These are phyloP conservation scores for Trididemnum nubilum DNA, from an alignment of 23 tunicate genomes.

Conservation along the genomic window DNA sequence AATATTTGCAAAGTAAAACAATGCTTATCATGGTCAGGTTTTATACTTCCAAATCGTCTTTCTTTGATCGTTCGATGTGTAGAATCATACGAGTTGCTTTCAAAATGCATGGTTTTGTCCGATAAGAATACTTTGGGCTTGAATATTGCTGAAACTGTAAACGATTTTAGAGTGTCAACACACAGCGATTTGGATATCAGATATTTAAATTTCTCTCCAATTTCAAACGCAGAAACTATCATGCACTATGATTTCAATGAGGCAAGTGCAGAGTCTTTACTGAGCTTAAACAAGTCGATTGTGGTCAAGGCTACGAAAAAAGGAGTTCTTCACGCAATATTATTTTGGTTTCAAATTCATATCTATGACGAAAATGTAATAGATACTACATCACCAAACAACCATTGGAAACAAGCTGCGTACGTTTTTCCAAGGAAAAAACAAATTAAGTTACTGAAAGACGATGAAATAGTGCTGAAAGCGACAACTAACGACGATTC, in stretches of 20 bases:
- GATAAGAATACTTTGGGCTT: conserved; percentile 67
- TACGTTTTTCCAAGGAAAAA: conserved; percentile 34
- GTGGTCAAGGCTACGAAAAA: conserved; percentile 16
- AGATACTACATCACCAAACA: conserved; percentile 21
- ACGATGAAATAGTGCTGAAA: conserved; percentile 46
- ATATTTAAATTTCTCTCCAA: not conserved
- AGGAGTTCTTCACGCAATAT: conserved; percentile 48
- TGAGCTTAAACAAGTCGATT: conserved; percentile 6
- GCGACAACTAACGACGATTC: conserved; percentile 30
- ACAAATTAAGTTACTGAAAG: conserved; percentile 1
- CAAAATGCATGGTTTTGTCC: conserved; percentile 52
- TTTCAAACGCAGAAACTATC: conserved; percentile 6
- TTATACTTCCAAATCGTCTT: conserved; percentile 50
- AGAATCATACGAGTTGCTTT: conserved; percentile 52
- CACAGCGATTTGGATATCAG: conserved; percentile 57
- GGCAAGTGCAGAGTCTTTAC: not conserved
- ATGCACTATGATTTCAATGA: conserved; percentile 26
- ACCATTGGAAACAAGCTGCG: conserved; percentile 65
- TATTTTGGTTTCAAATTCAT: conserved; percentile 71
- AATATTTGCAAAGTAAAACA: conserved; percentile 18
- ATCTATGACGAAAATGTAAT: conserved; percentile 29
- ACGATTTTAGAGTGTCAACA: conserved; percentile 50
- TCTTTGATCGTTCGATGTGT: conserved; percentile 34
- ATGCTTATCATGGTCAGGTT: conserved; percentile 23
- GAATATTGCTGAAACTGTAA: conserved; percentile 50